Base-by-base conservation (phyloP, 2,797 vertebrate species). In the Miichthys miiuy region DNA sequence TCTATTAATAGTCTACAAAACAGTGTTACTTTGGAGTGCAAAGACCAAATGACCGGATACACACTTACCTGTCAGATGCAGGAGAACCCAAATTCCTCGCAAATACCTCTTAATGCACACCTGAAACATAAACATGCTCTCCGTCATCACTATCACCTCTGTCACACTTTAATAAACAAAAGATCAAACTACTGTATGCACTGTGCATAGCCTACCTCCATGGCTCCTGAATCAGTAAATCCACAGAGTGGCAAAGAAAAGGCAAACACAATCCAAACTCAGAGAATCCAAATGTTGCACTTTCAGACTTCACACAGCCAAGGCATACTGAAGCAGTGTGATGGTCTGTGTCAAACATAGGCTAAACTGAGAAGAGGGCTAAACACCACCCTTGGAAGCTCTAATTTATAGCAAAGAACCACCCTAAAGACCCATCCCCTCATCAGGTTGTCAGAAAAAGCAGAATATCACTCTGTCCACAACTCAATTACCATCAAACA, bases 61-160 rank as follows among this genome's bases (percentile, higher is more conserved):
- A 65, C 2, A 83, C 87, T 82, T 67, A 95, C 96, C 93, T 77
- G 89, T 83, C 71, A 95, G 74, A 60, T 92, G 89, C 48, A 96
- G 25, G 30, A 96, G 58, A 63, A 94, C 38, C 69, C 73, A 91
- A 2, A 91, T 30, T 64, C 66, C 73, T 74, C 2, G 81, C 77
- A 87, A 86, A 72, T 64, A 84, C 21, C 56, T 75, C 62, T 66
- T 75, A 55, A 23, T 41, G 17, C 17, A 65, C n/a, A 84, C 71
- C 90, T 93, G 66, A 79, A 89, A 91, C 34, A 83, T 4, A 10
- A 27, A 77, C 7, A 58, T 41, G 60, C 8, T 44, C n/a, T 21
- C 3, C 5, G 69, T 68, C 20, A 68, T 67, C 23, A 65, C 62
- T 18, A 69, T 4, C 11, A 52, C 17, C 5, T 52, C 44, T 38